Percentiles rank a stretch among this genome's conserved stretches.
Conservation (phyloP, 2,113 vertebrate genomes). For the Nettapus auritus region DNA sequence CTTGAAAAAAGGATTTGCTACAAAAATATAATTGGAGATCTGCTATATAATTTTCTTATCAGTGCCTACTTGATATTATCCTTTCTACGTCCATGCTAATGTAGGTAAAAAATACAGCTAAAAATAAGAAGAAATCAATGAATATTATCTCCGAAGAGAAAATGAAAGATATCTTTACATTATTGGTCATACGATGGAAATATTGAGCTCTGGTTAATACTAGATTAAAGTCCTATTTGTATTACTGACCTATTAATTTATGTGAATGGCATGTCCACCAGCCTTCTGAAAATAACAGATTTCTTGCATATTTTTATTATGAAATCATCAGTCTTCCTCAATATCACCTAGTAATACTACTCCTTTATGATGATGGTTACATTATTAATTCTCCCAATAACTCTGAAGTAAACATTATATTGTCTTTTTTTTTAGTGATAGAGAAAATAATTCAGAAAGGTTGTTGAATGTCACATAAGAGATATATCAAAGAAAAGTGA, state of each 20-base stretch:
- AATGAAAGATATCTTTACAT: neutral
- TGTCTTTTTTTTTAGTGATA: neutral
- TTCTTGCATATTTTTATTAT: neutral
- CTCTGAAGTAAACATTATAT: neutral
- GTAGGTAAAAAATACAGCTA: constrained; percentile 43
- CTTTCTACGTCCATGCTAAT: constrained; percentile 36
- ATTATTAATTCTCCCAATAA: neutral
- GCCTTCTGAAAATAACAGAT: neutral
- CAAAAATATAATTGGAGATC: constrained; percentile 45
- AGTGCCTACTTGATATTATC: constrained; percentile 5
- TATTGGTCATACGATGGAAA: neutral
- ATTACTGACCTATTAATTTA: neutral
- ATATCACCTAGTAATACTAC: neutral
- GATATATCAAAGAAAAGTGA: neutral
- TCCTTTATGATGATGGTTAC: neutral
- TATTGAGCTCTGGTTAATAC: neutral
- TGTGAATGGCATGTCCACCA: neutral
- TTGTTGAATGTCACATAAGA: neutral
- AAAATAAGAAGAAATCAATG: constrained; percentile 7
- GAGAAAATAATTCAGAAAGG: neutral
- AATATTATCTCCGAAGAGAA: constrained; percentile 47
- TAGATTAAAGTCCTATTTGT: neutral
- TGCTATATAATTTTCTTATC: constrained; percentile 30
- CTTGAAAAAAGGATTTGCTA: constrained; percentile 49
- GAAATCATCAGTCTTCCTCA: neutral